Base-by-base conservation (phyloP, 2,113 vertebrate species). In the Cathartes aura region DNA sequence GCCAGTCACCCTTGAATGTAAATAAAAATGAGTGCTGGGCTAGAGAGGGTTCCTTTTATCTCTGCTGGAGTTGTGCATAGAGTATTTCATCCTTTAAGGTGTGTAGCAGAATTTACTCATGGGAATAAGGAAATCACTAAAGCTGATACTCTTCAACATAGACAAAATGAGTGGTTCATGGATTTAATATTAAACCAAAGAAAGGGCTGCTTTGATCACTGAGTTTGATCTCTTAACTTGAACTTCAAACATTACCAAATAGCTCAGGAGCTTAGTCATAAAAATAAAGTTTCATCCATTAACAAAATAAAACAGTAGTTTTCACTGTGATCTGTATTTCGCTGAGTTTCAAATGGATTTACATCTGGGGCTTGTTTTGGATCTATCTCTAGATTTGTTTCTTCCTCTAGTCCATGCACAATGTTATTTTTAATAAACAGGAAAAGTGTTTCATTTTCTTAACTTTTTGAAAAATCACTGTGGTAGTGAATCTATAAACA, bases 141-240 rank as follows among this genome's bases (percentile, higher is more conserved):
- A 94, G 63, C 75, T 71, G 85, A 66, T 81, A 74, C 47, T 29
- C 71, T 95, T 96, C 79, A 83, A 86, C 22, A 53, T 1, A 42
- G n/a, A 6, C 92, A 85, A 89, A 76, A 70, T 19, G 32, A 93
- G 59, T 81, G 12, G 30, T 52, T 87, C 42, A 12, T 76, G 53
- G 88, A 73, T 95, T 97, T 94, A 97, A 95, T 96, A 94, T 83
- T 97, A 83, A 95, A 95, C 88, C 43, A 78, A 83, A 85, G 62
- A 94, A 74, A 94, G 71, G 79, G 27, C 67, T 74, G 70, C 95
- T 97, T 97, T 97, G 92, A 96, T 97, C 88, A 71, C 20, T n/a
- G 75, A 81, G 67, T 97, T 68, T 90, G 79, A 89, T 92, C 93
- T 90, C 50, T 83, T 95, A 88, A 93, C 82, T 89, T 95, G 90